Conservation (phyloP, 2,888 invertebrate genomes). For the Metacarcinus magister region DNA sequence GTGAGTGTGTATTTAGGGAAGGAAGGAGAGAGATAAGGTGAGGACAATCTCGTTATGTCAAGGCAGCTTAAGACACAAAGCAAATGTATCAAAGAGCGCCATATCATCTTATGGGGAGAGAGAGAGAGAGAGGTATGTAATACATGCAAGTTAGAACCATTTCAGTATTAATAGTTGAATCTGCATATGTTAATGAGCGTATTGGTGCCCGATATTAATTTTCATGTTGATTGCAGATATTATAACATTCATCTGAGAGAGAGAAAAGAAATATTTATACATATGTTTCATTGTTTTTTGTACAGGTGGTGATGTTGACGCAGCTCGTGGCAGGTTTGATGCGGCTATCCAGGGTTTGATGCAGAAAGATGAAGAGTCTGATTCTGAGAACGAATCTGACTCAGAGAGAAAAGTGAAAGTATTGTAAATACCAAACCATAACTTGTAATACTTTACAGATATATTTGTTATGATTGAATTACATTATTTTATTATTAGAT, state of each 20-base stretch:
- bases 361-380: conserved; percentile 81
- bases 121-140: neutral
- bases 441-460: neutral
- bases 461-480: neutral
- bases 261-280: neutral
- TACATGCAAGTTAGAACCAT: no score
- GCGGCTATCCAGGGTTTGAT: conserved; percentile 80
- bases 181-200: no score
- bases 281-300: neutral
- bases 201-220: no score
- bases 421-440: conserved; percentile 61
- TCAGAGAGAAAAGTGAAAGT: conserved; percentile 72
- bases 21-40: no score
- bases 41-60: no score
- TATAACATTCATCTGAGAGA: neutral
- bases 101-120: no score
- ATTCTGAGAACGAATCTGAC: conserved; percentile 82
- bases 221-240: no score
- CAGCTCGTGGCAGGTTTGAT: conserved; percentile 81
- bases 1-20: no score
- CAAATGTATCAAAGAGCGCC: no score
- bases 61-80: no score
- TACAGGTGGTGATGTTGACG: conserved; percentile 82
- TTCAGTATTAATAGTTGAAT: no score
- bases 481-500: no score